Conservation (phyloP, 2,888 invertebrate genomes). For the Orthonevra nobilis region DNA sequence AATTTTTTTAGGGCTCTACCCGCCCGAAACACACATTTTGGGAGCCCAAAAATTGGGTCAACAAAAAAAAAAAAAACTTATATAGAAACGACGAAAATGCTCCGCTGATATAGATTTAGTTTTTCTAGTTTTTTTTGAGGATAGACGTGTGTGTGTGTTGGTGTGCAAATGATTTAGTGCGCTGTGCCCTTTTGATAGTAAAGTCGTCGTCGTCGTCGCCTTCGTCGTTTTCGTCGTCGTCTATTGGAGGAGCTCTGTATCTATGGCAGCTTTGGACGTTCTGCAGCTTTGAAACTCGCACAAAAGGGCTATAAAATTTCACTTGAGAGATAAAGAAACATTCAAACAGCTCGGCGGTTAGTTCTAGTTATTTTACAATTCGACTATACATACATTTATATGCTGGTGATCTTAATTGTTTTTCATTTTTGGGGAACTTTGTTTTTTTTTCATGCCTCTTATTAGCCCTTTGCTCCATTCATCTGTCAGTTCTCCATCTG, state of each 20-base stretch:
- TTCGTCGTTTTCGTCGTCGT: not conserved
- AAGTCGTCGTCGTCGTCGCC: constrained; percentile 15
- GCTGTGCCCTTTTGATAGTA: constrained; percentile 63
- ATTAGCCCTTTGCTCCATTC: constrained; percentile 43
- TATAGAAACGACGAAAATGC: too few species aligned
- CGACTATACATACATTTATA: constrained; percentile 2
- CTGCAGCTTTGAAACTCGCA: constrained; percentile 21
- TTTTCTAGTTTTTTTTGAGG: constrained; percentile 27
- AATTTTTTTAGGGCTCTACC: constrained; percentile 65
- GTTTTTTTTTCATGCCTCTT: constrained; percentile 27
- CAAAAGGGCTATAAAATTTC: constrained; percentile 44
- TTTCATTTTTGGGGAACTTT: constrained; percentile 53
- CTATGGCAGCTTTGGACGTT: not conserved
- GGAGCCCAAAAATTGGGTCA: constrained; percentile 67
- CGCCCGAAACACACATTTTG: constrained; percentile 64
- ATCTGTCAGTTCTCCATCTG: not conserved
- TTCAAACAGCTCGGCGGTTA: constrained; percentile 16
- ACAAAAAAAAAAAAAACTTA: constrained; percentile 63
- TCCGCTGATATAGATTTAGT: constrained; percentile 58
- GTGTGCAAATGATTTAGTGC: constrained; percentile 60
- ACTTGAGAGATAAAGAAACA: constrained; percentile 39
- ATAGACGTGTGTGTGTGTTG: constrained; percentile 37
- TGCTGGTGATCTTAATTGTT: constrained; percentile 68
- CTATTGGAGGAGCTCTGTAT: too few species aligned
- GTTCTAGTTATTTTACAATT: constrained; percentile 18